Percentiles rank a stretch among this genome's conserved stretches.
Evolutionary conservation across 2,113 vertebrate genomes (phyloP).

Genomic region (Chloropsis hardwickii): DNA sequence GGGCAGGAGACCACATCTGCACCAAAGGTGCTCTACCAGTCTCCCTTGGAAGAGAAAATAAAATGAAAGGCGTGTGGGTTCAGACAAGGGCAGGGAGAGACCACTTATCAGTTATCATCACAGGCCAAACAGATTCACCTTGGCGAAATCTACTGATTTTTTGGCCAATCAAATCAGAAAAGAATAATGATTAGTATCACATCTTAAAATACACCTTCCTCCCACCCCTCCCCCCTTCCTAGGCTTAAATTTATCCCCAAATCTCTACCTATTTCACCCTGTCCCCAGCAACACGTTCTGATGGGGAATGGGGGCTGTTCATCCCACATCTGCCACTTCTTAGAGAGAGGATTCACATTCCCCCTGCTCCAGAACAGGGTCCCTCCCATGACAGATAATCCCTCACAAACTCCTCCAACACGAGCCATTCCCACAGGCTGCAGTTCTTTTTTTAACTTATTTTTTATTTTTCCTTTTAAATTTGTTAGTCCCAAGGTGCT

Average conservation of each 20-base stretch:
- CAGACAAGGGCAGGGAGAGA: background rate
- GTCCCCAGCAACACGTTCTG: background rate
- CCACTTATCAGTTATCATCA: background rate
- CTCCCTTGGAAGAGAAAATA: background rate
- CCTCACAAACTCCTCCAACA: background rate
- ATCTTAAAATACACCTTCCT: background rate
- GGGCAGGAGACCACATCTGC: background rate
- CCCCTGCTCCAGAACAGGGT: background rate
- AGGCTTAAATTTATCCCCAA: background rate
- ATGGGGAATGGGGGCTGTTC: background rate
- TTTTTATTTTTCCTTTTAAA: background rate
- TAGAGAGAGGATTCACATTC: no score
- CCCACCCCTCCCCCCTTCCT: rapidly evolving
- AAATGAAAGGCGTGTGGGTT: rapidly evolving
- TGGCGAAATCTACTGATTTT: background rate
- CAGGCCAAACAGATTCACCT: background rate
- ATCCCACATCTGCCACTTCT: background rate
- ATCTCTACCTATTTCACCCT: background rate
- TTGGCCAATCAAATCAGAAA: background rate
- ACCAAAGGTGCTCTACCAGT: background rate
- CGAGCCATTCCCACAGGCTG: background rate
- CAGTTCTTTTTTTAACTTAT: background rate
- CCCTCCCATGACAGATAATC: background rate
- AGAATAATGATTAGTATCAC: background rate
- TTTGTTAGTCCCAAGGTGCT: background rate